A percentile compares a stretch with the other conserved stretches of the same genome.
Evolutionary conservation across 53 echinoderm and acorn worm species (phyloP).

Genomic region (Holothuria scabra): DNA sequence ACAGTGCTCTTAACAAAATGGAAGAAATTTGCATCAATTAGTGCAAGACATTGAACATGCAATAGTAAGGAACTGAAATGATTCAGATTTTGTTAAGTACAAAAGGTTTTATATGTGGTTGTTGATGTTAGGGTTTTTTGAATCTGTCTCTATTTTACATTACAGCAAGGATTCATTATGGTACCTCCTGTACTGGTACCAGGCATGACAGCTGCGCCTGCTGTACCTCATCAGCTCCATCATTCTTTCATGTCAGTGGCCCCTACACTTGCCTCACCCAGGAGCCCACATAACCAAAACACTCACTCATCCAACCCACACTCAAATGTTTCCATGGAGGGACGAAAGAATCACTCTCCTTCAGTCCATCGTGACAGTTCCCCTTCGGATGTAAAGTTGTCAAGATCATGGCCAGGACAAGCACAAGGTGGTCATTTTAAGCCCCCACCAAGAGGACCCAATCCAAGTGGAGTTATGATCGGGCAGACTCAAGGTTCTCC

Average conservation of each 20-base stretch:
- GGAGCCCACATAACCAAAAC: conserved; percentile 26
- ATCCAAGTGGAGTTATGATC: conserved; percentile 30
- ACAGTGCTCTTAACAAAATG: too few species aligned
- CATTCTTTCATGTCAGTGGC: conserved; percentile 20
- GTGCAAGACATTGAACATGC: too few species aligned
- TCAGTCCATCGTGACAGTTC: conserved; percentile 17
- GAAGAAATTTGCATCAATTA: too few species aligned
- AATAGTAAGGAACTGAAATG: too few species aligned
- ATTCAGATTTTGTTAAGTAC: too few species aligned
- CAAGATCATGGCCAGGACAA: not conserved
- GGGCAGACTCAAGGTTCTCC: not conserved
- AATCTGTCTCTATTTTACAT: not conserved
- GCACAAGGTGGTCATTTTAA: conserved; percentile 18
- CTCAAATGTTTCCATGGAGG: conserved; percentile 1
- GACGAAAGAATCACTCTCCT: conserved; percentile 28
- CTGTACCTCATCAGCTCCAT: conserved; percentile 19
- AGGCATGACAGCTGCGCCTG: conserved; percentile 25
- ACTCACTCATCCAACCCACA: conserved; percentile 14
- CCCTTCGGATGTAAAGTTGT: not conserved
- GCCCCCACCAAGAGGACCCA: conserved; percentile 51
- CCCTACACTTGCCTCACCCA: conserved; percentile 24
- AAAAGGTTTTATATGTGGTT: too few species aligned
- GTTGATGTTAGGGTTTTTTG: too few species aligned
- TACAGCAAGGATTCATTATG: conserved; percentile 36
- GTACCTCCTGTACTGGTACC: conserved; percentile 46